Evolutionary conservation across 2,113 vertebrate genomes (phyloP).

Genomic region (Eurypyga helias): DNA sequence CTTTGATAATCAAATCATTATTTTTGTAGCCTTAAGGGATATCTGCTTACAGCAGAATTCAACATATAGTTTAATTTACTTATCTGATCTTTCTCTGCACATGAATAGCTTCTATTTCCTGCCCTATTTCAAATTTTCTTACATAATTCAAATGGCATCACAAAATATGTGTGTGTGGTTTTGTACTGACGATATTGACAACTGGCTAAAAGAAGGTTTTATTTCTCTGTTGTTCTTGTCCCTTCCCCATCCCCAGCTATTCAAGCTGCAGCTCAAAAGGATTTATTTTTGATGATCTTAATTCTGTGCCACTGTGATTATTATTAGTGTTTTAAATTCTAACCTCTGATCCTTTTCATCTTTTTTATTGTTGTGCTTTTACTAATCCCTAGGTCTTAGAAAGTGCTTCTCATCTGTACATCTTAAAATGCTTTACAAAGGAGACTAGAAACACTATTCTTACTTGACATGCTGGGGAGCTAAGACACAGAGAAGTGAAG

Average conservation of each 20-base stretch:
- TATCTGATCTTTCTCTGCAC: conserved; percentile 62
- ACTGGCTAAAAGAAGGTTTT: conserved; percentile 6
- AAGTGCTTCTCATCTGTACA: background rate
- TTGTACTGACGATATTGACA: conserved; percentile 47
- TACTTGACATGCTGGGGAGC: background rate
- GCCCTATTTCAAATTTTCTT: conserved; percentile 62
- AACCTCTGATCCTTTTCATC: conserved; percentile 42
- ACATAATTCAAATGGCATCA: conserved; percentile 57
- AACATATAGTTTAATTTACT: conserved; percentile 72
- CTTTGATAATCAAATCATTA: conserved; percentile 74
- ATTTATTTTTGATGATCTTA: conserved; percentile 51
- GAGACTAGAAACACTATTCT: background rate
- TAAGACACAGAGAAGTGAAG: background rate
- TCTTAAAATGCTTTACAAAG: background rate
- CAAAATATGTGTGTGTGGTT: background rate
- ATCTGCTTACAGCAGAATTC: conserved; percentile 67
- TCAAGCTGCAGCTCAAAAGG: conserved; percentile 39
- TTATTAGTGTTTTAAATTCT: conserved; percentile 57
- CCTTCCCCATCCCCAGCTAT: background rate
- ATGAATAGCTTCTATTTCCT: conserved; percentile 66
- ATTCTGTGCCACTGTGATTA: conserved; percentile 35
- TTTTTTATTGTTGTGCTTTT: conserved; percentile 46
- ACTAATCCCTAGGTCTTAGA: conserved; percentile 26
- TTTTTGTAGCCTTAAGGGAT: conserved; percentile 68
- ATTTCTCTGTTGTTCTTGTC: conserved; percentile 12